These are phyloP conservation scores for Epinephelus moara DNA, from an alignment of 2,113 vertebrate genomes.

Conservation along the genomic window DNA sequence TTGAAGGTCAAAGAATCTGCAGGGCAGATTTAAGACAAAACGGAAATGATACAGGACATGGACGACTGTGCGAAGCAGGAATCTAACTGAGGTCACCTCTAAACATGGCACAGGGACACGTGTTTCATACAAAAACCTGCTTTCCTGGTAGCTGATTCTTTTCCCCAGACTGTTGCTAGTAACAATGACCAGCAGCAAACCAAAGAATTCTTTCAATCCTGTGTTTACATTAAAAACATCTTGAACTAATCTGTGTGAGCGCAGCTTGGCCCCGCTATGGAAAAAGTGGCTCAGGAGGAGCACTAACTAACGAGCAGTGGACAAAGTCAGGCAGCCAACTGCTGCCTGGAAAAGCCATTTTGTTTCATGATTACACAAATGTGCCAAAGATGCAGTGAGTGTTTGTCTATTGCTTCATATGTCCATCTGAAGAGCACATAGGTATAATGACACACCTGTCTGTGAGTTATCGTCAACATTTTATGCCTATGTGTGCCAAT, in stretches of 20 bases:
- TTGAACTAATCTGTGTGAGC: constrained; percentile 48
- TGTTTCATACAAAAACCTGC: neutral
- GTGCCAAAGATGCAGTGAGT: neutral
- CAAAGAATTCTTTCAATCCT: constrained; percentile 5
- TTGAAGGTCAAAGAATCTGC: neutral
- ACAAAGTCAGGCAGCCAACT: constrained; percentile 18
- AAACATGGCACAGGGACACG: neutral
- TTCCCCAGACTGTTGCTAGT: neutral
- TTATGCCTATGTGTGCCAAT: neutral
- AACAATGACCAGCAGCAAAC: constrained; percentile 13
- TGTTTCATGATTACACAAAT: constrained; percentile 29
- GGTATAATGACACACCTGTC: neutral
- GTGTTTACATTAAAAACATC: constrained; percentile 49
- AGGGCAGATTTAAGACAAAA: neutral
- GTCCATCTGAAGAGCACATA: neutral
- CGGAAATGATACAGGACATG: neutral
- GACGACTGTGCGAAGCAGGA: neutral
- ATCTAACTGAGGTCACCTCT: neutral
- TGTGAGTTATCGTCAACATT: neutral
- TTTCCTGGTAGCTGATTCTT: neutral
- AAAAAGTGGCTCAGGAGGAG: constrained; percentile 42
- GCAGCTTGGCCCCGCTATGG: constrained; percentile 16
- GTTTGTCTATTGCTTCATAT: constrained; percentile 7
- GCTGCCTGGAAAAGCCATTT: constrained; percentile 21
- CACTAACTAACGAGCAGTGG: constrained; percentile 22